Evolutionary conservation across 2,888 invertebrate genomes (phyloP), one percentile per base, ranked within the genome.

Genomic region (Macaria liturata): DNA sequence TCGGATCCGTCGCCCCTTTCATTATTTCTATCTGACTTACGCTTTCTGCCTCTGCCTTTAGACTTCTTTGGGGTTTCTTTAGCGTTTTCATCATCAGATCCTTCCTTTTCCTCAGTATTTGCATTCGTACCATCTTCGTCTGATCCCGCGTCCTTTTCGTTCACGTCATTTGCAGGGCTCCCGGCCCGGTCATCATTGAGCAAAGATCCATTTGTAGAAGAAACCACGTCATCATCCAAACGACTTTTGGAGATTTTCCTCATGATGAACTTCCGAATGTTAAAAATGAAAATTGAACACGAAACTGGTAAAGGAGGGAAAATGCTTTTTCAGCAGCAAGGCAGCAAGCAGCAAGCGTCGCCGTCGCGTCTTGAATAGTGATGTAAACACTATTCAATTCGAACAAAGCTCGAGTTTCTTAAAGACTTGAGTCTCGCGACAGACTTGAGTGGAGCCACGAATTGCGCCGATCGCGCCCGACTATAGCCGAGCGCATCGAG

Each of bases 181-280:
- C 68, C 77, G 67, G 68, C 59, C 52, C 70, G 72, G 8, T 80
- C 82, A 32, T 80, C 81, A 57, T 78, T 77, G n/a, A 62, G 61
- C 49, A 86, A 67, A 43, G 91, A 91, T 54, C 89, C 91, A 68
- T 89, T 91, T 4, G 91, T 91, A 4, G 91, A 91, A 44, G 91
- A 91, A 64, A 88, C 79, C 40, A 84, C 83, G 78, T 91, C 91
- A 62, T 91, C 91, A 49, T 91, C 90, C 43, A 81, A 67, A 63
- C 91, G 88, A 68, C 69, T 88, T 76, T 88, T 91, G 1, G 91
- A 90, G 70, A 90, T 71, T 76, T 91, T 91, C 54, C 91, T 80
- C 91, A 91, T 91, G 37, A 57, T 78, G 57, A 75, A 76, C 65
- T 63, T 60, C 40, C 49, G 42, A 51, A 52, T 54, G 37, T 43